A percentile compares a stretch with the other conserved stretches of the same genome.
These are phyloP conservation scores for Macquaria australasica DNA, from an alignment of 2,113 vertebrate species.

Conservation along the genomic window DNA sequence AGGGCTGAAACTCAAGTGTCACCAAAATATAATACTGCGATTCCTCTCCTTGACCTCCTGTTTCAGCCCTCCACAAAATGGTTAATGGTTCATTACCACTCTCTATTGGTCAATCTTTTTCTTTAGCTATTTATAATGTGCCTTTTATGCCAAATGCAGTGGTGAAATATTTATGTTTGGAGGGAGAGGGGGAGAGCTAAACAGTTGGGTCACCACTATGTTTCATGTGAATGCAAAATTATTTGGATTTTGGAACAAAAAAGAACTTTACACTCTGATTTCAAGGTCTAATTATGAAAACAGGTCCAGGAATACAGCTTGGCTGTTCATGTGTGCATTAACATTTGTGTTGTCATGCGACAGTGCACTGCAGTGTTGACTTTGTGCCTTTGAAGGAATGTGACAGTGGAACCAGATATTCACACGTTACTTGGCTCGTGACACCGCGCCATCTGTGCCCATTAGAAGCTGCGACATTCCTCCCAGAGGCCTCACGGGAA, in stretches of 20 bases:
- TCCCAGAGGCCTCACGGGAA: slow-evolving; percentile 45
- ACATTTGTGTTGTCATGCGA: slow-evolving; percentile 18
- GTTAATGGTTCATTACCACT: no score
- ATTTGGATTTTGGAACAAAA: neutral
- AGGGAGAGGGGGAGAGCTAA: neutral
- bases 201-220: neutral
- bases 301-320: neutral
- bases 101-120: neutral
- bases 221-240: slow-evolving; percentile 8
- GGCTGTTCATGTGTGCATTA: slow-evolving; percentile 1
- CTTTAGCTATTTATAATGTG: neutral
- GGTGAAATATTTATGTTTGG: slow-evolving; percentile 10
- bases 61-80: neutral
- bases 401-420: slow-evolving; percentile 48
- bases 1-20: neutral
- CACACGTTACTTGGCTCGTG: slow-evolving; percentile 68
- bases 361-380: slow-evolving; percentile 30
- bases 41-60: no score
- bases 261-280: neutral
- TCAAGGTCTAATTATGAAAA: slow-evolving; percentile 23
- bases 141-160: neutral
- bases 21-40: neutral
- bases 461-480: slow-evolving; percentile 73
- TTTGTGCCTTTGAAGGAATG: slow-evolving; percentile 58
- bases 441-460: slow-evolving; percentile 73